phyloP scores from a whole-genome alignment of 2,888 invertebrate species.

The Athetis lepigone region DNA sequence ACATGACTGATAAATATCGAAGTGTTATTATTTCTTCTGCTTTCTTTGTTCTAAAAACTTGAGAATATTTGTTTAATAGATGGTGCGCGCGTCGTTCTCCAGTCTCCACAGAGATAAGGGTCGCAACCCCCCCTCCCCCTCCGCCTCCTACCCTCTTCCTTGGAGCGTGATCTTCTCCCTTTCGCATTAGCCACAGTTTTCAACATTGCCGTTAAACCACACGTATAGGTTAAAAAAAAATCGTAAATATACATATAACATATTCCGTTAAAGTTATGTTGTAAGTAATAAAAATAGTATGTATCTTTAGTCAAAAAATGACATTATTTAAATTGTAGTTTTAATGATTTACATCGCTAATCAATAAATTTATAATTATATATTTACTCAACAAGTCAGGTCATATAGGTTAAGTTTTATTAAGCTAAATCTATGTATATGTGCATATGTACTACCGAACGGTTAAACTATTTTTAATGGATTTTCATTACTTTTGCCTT shows the following conservation, averaged over 20 bases:
- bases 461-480: no score
- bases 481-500: no score
- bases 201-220: slow-evolving; percentile 62
- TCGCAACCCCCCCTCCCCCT: slow-evolving; percentile 59
- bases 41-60: slow-evolving; percentile 56
- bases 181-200: slow-evolving; percentile 73
- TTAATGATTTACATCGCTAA: no score
- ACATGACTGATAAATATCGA: slow-evolving; percentile 8
- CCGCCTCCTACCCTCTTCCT: slow-evolving; percentile 60
- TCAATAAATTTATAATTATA: no score
- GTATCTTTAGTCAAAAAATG: no score
- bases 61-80: slow-evolving; percentile 51
- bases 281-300: no score
- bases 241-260: slow-evolving; percentile 14
- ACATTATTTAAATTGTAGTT: no score
- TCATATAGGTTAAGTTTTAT: no score
- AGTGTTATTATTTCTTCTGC: slow-evolving; percentile 23
- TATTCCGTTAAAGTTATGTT: neutral
- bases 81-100: slow-evolving; percentile 78
- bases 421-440: no score
- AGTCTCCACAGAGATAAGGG: slow-evolving; percentile 65
- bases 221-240: slow-evolving; percentile 54
- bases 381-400: no score
- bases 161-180: slow-evolving; percentile 70
- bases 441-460: no score